These are phyloP conservation scores for Enteromius viviparus DNA, from an alignment of 2,797 vertebrate species.

Conservation along the genomic window DNA sequence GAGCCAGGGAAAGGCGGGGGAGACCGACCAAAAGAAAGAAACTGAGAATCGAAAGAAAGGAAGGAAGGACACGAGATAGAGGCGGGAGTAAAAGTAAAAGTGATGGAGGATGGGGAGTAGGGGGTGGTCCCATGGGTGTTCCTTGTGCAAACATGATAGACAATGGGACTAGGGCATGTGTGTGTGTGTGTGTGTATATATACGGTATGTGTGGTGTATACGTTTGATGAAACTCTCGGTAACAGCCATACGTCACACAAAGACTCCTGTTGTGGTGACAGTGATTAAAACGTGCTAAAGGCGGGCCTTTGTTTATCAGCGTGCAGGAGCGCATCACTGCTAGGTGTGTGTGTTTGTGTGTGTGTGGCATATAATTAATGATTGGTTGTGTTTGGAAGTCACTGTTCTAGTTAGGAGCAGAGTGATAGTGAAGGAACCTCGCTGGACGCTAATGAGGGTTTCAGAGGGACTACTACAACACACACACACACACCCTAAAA, in stretches of 20 bases:
- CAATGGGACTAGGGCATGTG: conserved; percentile 43
- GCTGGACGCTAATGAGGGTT: conserved; percentile 58
- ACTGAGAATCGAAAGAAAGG: conserved; percentile 20
- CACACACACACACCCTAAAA: conserved; percentile 38
- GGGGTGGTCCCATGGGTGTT: conserved; percentile 49
- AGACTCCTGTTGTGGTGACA: conserved; percentile 30
- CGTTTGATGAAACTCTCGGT: background rate
- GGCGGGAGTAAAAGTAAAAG: conserved; percentile 41
- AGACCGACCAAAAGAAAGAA: background rate
- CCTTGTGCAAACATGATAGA: conserved; percentile 36
- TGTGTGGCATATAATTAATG: conserved; percentile 51
- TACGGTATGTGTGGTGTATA: no score
- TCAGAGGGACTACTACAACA: conserved; percentile 31
- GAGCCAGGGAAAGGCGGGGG: conserved; percentile 28
- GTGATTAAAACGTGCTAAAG: conserved; percentile 51
- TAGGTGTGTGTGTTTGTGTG: conserved; percentile 28
- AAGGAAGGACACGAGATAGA: conserved; percentile 15
- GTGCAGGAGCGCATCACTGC: conserved; percentile 41
- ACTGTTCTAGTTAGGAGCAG: conserved; percentile 38
- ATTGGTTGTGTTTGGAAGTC: conserved; percentile 42
- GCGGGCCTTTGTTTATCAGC: conserved; percentile 46
- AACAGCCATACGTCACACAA: conserved; percentile 19
- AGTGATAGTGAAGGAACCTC: conserved; percentile 48
- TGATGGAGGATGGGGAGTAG: conserved; percentile 50
- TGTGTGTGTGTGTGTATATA: background rate